Evolutionary conservation across 2,113 vertebrate genomes (phyloP), one percentile per base, ranked within the genome.

Genomic region (Ivindomyrus marchei): DNA sequence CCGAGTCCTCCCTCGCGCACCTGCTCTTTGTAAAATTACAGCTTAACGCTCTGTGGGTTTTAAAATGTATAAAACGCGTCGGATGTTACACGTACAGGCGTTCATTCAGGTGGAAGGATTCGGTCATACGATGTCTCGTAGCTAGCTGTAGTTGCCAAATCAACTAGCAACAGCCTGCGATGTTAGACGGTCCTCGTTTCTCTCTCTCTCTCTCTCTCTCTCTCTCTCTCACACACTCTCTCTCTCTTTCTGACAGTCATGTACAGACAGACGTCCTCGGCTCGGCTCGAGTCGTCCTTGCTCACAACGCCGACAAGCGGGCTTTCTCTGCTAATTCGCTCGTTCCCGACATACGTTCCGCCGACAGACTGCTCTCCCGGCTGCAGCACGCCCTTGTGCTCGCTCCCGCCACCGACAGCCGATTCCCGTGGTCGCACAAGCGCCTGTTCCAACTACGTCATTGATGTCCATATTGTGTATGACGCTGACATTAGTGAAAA

Each of bases 271-370:
- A 27, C 83, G 17, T 47, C 84, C 46, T 58, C 84, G 24, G 66
- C 46, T 58, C 84, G 24, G 66, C 91, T 91, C 85, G 83, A 88
- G 70, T 94, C 91, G 94, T 94, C 91, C 56, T 92, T 95, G 95
- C 84, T 47, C 46, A 46, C 74, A 39, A 80, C 70, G 70, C 70
- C 70, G 70, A 31, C 70, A 36, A 39, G 36, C 70, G 36, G 42
- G 19, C 45, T 10, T 9, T n/a, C 46, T 45, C 45, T 13, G 46
- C 46, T 42, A 19, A 10, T 46, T n/a, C 87, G 52, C 52, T 84
- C 45, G 77, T 52, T 85, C 17, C 84, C 83, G 87, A 85, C 56
- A 46, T 85, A 56, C 58, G 58, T 88, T 85, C 53, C 36, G 74
- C 88, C 42, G 70, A 8, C 15, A 58, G 42, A 46, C 56, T 56